Evolutionary conservation across 2,113 vertebrate species (phyloP).

Genomic region (Piaya cayana): DNA sequence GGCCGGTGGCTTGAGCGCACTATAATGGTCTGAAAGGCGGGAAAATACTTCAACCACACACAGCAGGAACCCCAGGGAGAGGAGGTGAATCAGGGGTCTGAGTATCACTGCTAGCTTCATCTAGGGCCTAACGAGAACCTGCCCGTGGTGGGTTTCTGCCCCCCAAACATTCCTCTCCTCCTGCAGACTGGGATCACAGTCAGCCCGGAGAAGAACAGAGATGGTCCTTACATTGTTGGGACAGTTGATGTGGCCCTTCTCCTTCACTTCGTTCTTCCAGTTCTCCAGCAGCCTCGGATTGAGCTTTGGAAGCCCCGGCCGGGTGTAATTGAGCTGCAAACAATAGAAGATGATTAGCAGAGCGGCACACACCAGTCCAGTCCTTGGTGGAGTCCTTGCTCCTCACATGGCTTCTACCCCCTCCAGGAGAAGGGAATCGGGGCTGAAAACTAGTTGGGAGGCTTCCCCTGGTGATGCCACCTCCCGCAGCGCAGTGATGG

Average conservation of each 20-base stretch:
- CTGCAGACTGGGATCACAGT: not conserved
- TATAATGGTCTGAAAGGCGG: not conserved
- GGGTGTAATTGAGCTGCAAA: constrained; percentile 93
- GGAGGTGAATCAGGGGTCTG: not conserved
- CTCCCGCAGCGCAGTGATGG: not conserved
- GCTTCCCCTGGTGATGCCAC: not conserved
- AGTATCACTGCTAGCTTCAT: not conserved
- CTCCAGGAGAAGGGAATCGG: not conserved
- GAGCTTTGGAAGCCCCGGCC: constrained; percentile 93
- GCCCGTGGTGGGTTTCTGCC: not conserved
- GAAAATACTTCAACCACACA: not conserved
- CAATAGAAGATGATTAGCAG: constrained; percentile 16
- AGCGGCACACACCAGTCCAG: not conserved
- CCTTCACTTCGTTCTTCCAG: constrained; percentile 96
- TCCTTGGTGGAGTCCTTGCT: not conserved
- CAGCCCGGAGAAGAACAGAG: not conserved
- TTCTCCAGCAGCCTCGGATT: constrained; percentile 87
- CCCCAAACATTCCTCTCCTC: not conserved
- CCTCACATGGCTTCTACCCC: not conserved
- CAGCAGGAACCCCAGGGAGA: not conserved
- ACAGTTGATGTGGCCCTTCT: constrained; percentile 95
- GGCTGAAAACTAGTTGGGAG: not conserved
- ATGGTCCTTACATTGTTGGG: constrained; percentile 86
- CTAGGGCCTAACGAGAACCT: not conserved
- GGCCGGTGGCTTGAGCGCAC: not conserved